Base-by-base conservation (phyloP, 2,113 vertebrate species). In the Nycticebus coucang region DNA sequence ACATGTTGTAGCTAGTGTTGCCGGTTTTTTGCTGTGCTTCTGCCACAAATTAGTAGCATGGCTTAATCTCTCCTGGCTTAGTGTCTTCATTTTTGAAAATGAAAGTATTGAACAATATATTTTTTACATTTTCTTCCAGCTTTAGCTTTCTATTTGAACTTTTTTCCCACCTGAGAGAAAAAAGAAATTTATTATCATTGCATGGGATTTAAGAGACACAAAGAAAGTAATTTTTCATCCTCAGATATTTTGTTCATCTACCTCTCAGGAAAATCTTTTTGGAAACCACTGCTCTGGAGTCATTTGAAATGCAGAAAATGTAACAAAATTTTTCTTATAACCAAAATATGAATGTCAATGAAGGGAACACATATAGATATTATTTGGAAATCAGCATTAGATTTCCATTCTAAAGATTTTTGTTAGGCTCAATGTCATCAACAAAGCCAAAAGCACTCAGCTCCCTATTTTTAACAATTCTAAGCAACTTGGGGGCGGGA, bases 171-270 rank as follows among this genome's bases (percentile, higher is more conserved):
- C 72, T 7, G 41, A 2, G 4, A 2, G 7, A n/a, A 18, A 41
- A 93, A 64, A 87, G 14, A 78, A 72, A 95, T 72, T 55, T 69
- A 84, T 87, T 93, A 57, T 30, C 53, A 83, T 74, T 94, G 4
- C 79, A 69, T 87, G 50, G 14, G 50, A 96, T 93, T 93, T 96
- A 89, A 95, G 21, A 81, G 35, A 82, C 22, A 71, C 14, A 69
- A 50, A 89, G 33, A 93, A 93, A 91, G 33, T 41, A 78, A 91
- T 72, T 94, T 97, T 95, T 95, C 80, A 95, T 97, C 59, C 71
- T 93, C 64, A 62, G 83, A n/a, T 72, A 87, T 55, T 94, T 81
- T 95, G 77, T 78, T 95, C 87, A 84, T n/a, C 53, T 57, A 84
- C 17, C 79, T 79, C 87, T 95, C 60, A 45, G 59, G 71, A 96